Base-by-base conservation (phyloP, 2,797 vertebrate genomes). In the Sebastes flavidus region DNA sequence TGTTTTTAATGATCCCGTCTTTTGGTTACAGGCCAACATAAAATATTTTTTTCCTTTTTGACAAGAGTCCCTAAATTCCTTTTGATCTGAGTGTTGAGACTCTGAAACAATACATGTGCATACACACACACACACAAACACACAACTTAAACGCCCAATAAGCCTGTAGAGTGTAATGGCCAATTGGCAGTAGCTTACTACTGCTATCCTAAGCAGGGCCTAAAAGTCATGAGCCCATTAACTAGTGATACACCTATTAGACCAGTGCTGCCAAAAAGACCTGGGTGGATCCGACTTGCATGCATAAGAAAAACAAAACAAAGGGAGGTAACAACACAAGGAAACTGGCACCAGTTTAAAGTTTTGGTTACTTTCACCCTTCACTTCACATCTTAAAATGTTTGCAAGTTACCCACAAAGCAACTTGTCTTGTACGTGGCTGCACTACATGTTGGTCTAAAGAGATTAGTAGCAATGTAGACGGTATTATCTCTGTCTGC, bases 181-280 rank as follows among this genome's bases (percentile, higher is more conserved):
- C n/a, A 25, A 56, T 24, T 25, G 10, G 25, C 65, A 20, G 20
- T 20, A 20, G 72, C 8, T 58, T 18, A 62, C 55, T 66, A 70
- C 55, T 22, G 65, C 4, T 18, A 11, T 58, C 46, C 29, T 80
- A 38, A 13, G 36, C 36, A 13, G 32, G 56, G 14, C 62, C 60
- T 62, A 65, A 46, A 80, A 68, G 24, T 67, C 38, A 63, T 56
- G 65, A 65, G 65, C 7, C 60, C 25, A 61, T 74, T 54, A 71
- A 65, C 32, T 9, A 62, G 16, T 38, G 29, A 77, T 42, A n/a
- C 16, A n/a, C 2, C 13, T 10, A 42, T 58, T 30, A 65, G 25
- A 22, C 20, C 22, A 20, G 22, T 8, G 30, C 49, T 32, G 11
- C 18, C 14, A 7, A 25, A 77, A 55, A 12, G 24, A 32, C 56